phyloP scores from a whole-genome alignment of 2,113 vertebrate species.

The Gopherus evgoodei region DNA sequence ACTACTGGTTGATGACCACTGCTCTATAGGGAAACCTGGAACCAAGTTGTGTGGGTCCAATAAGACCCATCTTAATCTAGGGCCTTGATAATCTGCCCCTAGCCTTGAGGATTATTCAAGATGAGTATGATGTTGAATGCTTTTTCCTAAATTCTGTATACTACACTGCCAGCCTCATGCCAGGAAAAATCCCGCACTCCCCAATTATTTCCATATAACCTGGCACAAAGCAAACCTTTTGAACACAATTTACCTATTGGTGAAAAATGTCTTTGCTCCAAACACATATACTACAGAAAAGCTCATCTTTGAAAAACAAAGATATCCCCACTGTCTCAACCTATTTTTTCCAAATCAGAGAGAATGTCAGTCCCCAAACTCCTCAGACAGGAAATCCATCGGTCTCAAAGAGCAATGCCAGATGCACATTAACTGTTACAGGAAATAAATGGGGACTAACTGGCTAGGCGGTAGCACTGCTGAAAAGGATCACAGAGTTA shows the following conservation, averaged over 20 bases:
- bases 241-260: not conserved
- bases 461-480: no score
- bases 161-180: not conserved
- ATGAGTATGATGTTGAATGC: not conserved
- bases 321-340: not conserved
- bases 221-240: no score
- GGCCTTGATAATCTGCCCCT: not conserved
- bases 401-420: not conserved
- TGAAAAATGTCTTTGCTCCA: not conserved
- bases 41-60: not conserved
- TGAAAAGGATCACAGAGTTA: no score
- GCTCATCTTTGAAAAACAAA: not conserved
- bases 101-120: not conserved
- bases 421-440: not conserved
- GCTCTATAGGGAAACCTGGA: not conserved
- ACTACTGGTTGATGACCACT: no score
- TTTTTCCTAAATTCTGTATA: not conserved
- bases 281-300: not conserved
- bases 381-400: not conserved
- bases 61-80: not conserved
- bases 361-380: not conserved
- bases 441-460: not conserved
- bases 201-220: no score
- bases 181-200: no score
- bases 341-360: not conserved